Evolutionary conservation across 2,113 vertebrate genomes (phyloP), one percentile per base, ranked within the genome.

Genomic region (Channa maculata): DNA sequence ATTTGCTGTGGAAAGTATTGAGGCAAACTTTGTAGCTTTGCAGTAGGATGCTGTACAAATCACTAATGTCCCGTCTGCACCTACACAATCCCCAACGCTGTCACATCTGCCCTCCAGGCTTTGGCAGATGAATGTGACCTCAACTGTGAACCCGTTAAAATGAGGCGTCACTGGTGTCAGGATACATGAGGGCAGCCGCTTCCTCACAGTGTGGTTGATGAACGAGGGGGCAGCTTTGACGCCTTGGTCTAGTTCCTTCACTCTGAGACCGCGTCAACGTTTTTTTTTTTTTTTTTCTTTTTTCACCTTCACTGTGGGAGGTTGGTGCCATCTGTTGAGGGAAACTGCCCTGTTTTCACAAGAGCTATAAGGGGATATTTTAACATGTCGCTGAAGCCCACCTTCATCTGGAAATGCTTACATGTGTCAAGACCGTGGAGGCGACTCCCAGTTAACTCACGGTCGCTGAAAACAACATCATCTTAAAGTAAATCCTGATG

Each of bases 401-500:
- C 71, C 71, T 77, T 89, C 89, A 92, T 91, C 87, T 93, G 91
- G 88, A 88, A 84, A 65, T 51, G 65, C 81, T 92, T 92, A 86
- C 49, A 61, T 51, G 65, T 34, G 65, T 82, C 81, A 81, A 66
- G 79, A 64, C 15, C 12, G 60, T 5, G 8, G 24, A 82, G 44
- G 77, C 33, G 6, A 53, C 69, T 80, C 59, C 14, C 50, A 86
- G 84, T 85, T 61, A 65, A 82, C 48, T 65, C 5, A 5, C 6
- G 33, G 80, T 75, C 63, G n/a, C 33, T 62, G 59, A 83, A 80
- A 88, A 72, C 66, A 59, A 71, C 64, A 70, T 60, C 48, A 66
- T 77, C 71, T 58, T 71, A 53, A 83, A 85, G 55, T 62, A 71
- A 79, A 84, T 76, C 73, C 73, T 51, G 68, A 54, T 49, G 70